Evolutionary conservation across 1,140 invertebrate species (phyloP), one percentile per base, ranked within the genome.

Genomic region (Tachypleus tridentatus): DNA sequence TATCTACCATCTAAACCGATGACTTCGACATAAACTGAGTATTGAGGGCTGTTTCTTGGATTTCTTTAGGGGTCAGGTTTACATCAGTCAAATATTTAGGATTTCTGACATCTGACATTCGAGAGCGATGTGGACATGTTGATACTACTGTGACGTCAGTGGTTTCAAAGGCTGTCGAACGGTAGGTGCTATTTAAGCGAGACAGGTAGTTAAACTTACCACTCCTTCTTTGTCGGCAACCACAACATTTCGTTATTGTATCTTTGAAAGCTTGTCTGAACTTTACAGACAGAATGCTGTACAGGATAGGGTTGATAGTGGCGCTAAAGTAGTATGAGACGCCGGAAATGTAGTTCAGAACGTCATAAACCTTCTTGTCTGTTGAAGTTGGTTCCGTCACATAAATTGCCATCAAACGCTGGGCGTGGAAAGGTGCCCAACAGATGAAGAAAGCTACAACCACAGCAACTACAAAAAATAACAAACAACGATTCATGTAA

Each of bases 361-460:
- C 85, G 72, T 87, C 85, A 76, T 91, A 91, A 63, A 89, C 78
- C 64, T 82, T 80, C 50, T 64, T 82, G 75, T 76, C 83, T 87
- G 73, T 84, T 77, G 10, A 77, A 76, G 58, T 79, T 79, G 49
- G 83, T 74, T 63, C 81, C 79, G 51, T 85, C 86, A 70, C 89
- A 62, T 72, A 74, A 29, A 71, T 69, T 49, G 74, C 74, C 69
- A 78, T 70, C 4, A 93, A 76, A 7, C 90, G 79, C 48, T 97
- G 93, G 0, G 89, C 86, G 73, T 97, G 93, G 76, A 96, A 96
- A 4, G 93, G 93, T 1, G 91, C 91, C 91, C 93, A 97, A 77
- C 92, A 97, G 9, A 95, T 81, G 77, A 96, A 95, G 76, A 97
- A 97, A 1, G 91, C 88, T 3, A 92, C 86, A 0, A 95, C 93